Base-by-base conservation (phyloP, 2,113 vertebrate genomes). In the Pterocles burchelli region DNA sequence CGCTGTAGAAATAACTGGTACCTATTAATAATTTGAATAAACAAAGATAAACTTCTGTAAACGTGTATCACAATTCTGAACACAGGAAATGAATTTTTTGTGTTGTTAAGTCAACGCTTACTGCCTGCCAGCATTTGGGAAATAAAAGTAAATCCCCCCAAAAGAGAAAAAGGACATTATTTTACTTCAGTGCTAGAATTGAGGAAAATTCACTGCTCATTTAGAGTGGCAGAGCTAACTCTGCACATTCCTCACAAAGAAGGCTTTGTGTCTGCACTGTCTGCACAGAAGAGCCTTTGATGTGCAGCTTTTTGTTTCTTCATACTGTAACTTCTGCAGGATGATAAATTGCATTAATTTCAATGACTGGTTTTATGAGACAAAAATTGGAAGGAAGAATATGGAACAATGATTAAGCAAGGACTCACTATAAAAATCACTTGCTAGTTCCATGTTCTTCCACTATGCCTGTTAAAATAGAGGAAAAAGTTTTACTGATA, bases 121-220 rank as follows among this genome's bases (percentile, higher is more conserved):
- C 51, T 94, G 88, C 67, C 71, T 96, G 74, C 19, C 90, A 97
- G 87, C 90, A 93, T 96, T 97, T 84, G 95, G 88, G 89, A 97
- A 97, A 96, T 55, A 70, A 90, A 95, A 96, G 68, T 76, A 91
- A 93, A 93, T 61, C 17, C 55, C 31, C 18, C 81, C 81, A 61
- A 70, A 71, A 93, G 88, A 90, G 41, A 98, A 91, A 97, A 96
- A 85, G 46, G 84, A 49, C 77, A 90, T 95, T 97, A 72, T 97
- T 92, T 90, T 83, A 93, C 65, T 89, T 85, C 78, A 94, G 18
- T 80, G 38, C 52, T 36, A 90, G 70, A 96, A 91, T 5, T 67
- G 77, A 97, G 73, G 85, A 93, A 89, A 96, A 88, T 58, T 95
- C 71, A 87, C 89, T 87, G 41, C 90, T 73, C 67, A 70, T 83